Conservation (phyloP, 2,113 vertebrate genomes). For the Chaetodon auriga region DNA sequence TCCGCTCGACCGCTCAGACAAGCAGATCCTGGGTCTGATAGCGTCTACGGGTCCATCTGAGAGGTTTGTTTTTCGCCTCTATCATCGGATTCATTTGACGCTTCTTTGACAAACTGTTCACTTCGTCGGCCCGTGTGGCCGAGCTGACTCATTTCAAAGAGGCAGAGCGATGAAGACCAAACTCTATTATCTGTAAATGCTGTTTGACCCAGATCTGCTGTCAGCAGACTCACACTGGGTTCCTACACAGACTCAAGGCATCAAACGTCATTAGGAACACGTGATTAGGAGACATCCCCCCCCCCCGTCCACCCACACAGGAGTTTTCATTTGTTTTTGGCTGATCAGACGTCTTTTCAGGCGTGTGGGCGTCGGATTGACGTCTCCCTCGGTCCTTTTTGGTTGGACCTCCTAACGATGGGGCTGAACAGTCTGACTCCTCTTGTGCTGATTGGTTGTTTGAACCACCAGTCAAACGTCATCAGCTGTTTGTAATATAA, state of each 20-base stretch:
- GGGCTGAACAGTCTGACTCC: not conserved
- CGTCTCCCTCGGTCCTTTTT: not conserved
- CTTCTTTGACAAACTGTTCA: not conserved
- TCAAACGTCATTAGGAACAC: slow-evolving; percentile 19
- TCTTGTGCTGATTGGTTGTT: not conserved
- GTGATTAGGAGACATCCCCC: slow-evolving; percentile 2
- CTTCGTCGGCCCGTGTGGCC: slow-evolving; percentile 11
- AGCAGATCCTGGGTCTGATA: slow-evolving; percentile 1
- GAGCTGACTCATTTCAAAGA: not conserved
- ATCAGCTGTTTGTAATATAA: not conserved
- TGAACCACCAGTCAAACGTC: not conserved
- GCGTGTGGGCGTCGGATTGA: slow-evolving; percentile 12
- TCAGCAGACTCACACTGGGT: slow-evolving; percentile 21
- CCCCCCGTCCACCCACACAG: slow-evolving; percentile 35
- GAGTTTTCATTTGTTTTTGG: slow-evolving; percentile 35
- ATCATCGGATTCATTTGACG: not conserved
- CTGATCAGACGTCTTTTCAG: slow-evolving; percentile 30
- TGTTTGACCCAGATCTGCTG: slow-evolving; percentile 37
- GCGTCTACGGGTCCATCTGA: not conserved
- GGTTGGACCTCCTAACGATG: not conserved
- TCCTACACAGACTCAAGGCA: slow-evolving; percentile 28
- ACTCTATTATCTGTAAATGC: slow-evolving; percentile 23
- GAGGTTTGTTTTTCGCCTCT: not conserved
- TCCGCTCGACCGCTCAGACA: not conserved
- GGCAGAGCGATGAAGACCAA: slow-evolving; percentile 14